These are phyloP conservation scores for Caenorhabditis parvicauda DNA, from an alignment of 2,888 invertebrate species.

Conservation along the genomic window DNA sequence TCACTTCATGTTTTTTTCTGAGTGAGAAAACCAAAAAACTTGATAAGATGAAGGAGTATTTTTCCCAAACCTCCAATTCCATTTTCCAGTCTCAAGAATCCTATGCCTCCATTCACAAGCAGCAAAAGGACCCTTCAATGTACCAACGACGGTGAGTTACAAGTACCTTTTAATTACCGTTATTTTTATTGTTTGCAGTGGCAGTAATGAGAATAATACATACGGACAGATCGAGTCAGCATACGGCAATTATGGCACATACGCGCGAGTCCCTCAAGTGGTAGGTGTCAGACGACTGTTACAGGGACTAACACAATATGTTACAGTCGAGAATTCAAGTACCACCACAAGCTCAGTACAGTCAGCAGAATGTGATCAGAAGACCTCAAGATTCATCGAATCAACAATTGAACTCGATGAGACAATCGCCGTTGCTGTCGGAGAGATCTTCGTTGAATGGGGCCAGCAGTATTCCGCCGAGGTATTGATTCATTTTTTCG, in stretches of 20 bases:
- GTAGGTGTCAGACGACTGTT: conserved; percentile 7
- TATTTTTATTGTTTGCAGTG: neutral
- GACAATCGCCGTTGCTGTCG: conserved; percentile 40
- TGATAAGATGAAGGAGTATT: too few species aligned
- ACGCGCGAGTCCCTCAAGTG: conserved; percentile 35
- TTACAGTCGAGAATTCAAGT: conserved; percentile 34
- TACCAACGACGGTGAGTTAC: conserved; percentile 13
- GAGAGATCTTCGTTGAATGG: conserved; percentile 22
- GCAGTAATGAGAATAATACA: conserved; percentile 22
- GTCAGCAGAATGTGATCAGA: conserved; percentile 18
- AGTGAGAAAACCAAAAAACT: too few species aligned
- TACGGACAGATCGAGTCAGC: conserved; percentile 24
- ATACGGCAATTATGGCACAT: conserved; percentile 38
- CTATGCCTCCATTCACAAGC: conserved; percentile 44
- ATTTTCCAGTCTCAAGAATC: conserved; percentile 28
- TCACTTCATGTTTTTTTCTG: conserved; percentile 3
- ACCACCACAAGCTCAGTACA: conserved; percentile 23
- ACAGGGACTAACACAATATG: too few species aligned
- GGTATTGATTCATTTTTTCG: too few species aligned
- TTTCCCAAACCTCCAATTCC: neutral
- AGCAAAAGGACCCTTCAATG: conserved; percentile 20
- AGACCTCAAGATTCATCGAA: conserved; percentile 11
- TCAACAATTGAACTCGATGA: conserved; percentile 21
- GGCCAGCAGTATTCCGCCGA: neutral
- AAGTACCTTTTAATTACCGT: neutral